Percentiles rank a stretch among this genome's conserved stretches.
phyloP scores from a whole-genome alignment of 2,113 vertebrate genomes.

The Panurus biarmicus region DNA sequence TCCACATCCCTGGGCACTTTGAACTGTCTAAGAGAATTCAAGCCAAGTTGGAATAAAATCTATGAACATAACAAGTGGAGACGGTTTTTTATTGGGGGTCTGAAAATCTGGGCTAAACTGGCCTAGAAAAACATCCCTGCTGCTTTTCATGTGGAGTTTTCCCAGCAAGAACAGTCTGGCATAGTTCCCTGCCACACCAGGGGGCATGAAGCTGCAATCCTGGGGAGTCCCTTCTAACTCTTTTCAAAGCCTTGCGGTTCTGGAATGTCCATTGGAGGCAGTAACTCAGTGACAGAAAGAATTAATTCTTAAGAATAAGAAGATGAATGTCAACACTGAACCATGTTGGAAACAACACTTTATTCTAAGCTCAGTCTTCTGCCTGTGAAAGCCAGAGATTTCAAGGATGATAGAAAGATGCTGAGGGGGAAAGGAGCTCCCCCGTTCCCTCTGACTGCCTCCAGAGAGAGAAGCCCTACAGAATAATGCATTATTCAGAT shows the following conservation, averaged over 20 bases:
- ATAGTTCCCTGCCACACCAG: not conserved
- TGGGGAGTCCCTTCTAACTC: not conserved
- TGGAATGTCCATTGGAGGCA: not conserved
- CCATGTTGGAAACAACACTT: rapidly evolving
- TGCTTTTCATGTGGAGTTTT: not conserved
- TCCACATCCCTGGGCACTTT: not conserved
- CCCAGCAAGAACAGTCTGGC: not conserved
- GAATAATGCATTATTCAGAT: not conserved
- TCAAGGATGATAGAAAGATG: not conserved
- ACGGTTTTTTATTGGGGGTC: not conserved
- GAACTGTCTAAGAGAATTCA: not conserved
- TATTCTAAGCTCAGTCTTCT: not conserved
- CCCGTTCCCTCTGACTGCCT: not conserved
- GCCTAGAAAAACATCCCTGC: not conserved
- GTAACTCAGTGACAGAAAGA: not conserved
- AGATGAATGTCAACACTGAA: not conserved
- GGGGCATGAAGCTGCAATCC: not conserved
- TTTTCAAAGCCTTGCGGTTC: not conserved
- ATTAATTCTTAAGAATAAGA: not conserved
- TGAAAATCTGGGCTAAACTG: not conserved
- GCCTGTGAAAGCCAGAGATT: not conserved
- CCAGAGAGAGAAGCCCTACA: not conserved
- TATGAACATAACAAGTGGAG: not conserved
- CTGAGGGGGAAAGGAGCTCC: not conserved
- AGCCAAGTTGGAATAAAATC: not conserved